These are phyloP conservation scores for Sinodicranocentrus sp. DNA, from an alignment of 2,888 invertebrate genomes.

Conservation along the genomic window DNA sequence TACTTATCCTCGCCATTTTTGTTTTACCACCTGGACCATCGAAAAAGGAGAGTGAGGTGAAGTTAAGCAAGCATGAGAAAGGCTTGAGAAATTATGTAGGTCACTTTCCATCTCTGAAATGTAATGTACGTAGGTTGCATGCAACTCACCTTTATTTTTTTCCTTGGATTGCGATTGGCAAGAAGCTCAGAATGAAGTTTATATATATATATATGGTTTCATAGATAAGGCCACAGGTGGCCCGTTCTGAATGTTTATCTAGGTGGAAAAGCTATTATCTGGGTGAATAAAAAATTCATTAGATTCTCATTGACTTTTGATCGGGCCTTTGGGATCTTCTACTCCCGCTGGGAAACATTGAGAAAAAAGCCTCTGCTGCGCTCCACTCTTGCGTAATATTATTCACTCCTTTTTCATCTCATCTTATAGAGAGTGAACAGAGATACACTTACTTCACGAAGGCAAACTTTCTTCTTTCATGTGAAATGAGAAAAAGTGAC, in stretches of 20 bases:
- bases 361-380: neutral
- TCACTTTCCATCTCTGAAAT: neutral
- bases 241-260: conserved; percentile 41
- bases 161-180: no score
- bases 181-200: no score
- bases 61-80: neutral
- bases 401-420: no score
- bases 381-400: no score
- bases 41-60: no score
- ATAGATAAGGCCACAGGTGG: conserved; percentile 62
- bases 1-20: no score
- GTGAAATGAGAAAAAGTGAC: no score
- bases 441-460: neutral
- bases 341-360: conserved; percentile 15
- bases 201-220: no score
- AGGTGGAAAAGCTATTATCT: conserved; percentile 60
- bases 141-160: no score
- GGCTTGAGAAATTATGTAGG: neutral
- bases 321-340: conserved; percentile 50
- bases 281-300: conserved; percentile 59
- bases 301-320: conserved; percentile 60
- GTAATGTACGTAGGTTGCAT: no score
- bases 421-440: no score
- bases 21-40: no score
- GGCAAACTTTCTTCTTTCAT: neutral